Evolutionary conservation across 2,113 vertebrate genomes (phyloP), one percentile per base, ranked within the genome.

Genomic region (Gnathonemus echidnorhynchus): DNA sequence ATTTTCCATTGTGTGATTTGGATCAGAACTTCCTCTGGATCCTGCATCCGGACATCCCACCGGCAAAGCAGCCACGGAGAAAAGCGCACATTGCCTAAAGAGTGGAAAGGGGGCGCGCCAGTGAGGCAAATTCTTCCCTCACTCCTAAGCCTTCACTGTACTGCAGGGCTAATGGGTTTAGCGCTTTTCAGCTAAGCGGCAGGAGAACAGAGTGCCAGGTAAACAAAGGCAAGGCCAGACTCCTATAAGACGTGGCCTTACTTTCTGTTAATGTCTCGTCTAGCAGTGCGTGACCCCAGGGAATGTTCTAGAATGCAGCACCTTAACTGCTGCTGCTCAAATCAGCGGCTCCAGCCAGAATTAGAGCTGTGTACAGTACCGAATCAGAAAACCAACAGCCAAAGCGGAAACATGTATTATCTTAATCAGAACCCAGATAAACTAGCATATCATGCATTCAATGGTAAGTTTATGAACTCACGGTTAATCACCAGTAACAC

Each of bases 401-500:
- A 80, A 80, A 80, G 74, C 74, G 1, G 17, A 80, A 80, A 80
- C 62, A 70, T 27, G 56, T 62, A 74, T 74, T 35, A 31, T 15
- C 35, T 42, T 80, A 19, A 19, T 80, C 35, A 35, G 31, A 35
- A 35, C 6, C 74, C 74, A 80, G 74, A 42, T 80, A 80, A 19
- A 80, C 31, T 19, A 80, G 74, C 74, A 80, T 80, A 5, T 80
- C 74, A 80, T 80, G 74, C 74, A 80, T 80, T 80, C 74, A 80
- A 42, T 80, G 35, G 74, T 80, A 80, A 80, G 74, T 80, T 70
- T 27, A 5, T 70, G 62, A 70, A 70, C 62, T 70, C 31, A 80
- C 74, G 17, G 74, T 80, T 80, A 80, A 80, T 80, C 35, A 80
- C 74, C 74, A 80, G 74, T 80, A 42, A 80, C 74, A 80, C 74